These are phyloP conservation scores for Porites lobata DNA, from an alignment of 92 coral and sea anemone genomes.

Conservation along the genomic window DNA sequence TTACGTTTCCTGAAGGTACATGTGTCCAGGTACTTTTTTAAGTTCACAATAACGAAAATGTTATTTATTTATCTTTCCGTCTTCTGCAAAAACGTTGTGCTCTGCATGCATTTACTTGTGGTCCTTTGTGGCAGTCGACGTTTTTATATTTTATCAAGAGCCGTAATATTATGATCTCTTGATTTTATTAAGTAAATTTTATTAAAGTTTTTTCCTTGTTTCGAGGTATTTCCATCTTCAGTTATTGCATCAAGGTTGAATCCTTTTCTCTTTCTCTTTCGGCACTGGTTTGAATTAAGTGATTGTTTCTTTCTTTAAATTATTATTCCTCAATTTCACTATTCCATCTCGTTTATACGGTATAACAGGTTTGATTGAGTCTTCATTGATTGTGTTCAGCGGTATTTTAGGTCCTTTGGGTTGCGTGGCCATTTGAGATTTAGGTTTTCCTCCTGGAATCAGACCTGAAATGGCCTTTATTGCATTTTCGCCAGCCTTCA, in stretches of 20 bases:
- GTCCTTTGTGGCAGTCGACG: too few species aligned
- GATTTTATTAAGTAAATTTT: too few species aligned
- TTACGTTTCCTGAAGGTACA: too few species aligned
- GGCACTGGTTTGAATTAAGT: not conserved
- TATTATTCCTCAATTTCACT: not conserved
- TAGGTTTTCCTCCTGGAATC: slow-evolving; percentile 80
- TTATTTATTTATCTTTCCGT: too few species aligned
- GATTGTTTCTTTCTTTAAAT: not conserved
- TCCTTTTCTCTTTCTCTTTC: not conserved
- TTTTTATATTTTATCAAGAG: too few species aligned
- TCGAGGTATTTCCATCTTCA: too few species aligned
- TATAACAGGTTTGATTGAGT: slow-evolving; percentile 85
- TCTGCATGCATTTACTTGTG: too few species aligned
- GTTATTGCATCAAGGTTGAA: not conserved
- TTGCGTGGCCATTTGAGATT: slow-evolving; percentile 80
- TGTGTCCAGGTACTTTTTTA: too few species aligned
- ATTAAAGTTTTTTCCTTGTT: too few species aligned
- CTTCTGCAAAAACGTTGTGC: too few species aligned
- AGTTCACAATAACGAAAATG: too few species aligned
- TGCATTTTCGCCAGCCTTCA: slow-evolving; percentile 90
- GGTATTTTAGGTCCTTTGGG: slow-evolving; percentile 90
- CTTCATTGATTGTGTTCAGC: slow-evolving; percentile 89
- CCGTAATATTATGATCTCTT: too few species aligned
- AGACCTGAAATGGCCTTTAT: slow-evolving; percentile 81
- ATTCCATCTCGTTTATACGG: slow-evolving; percentile 68